Evolutionary conservation across 2,113 vertebrate genomes (phyloP), one percentile per base, ranked within the genome.

Genomic region (Seriola quinqueradiata): DNA sequence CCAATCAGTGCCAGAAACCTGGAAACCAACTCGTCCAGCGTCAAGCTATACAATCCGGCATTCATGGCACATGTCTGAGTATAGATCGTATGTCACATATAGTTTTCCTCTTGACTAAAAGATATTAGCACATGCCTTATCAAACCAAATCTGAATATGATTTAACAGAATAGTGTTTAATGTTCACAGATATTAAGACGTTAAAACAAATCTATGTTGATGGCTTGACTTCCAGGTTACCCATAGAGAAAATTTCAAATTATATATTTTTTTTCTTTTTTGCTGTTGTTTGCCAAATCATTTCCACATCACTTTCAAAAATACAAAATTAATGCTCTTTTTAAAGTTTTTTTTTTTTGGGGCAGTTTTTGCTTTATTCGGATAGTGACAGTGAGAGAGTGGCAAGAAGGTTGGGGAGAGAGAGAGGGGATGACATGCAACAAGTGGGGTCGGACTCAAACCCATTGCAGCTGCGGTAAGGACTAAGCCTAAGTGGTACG

Each of bases 251-350:
- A 65, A 44, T 0, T 12, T 48, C 48, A 50, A 12, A 2, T 36
- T 36, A 36, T 36, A 6, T 36, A 36, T 4, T 36, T 0, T 1
- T 34, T 70, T 36, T 0, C 2, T 34, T 70, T 70, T 65, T 17
- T 69, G 21, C 40, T 67, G 17, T 23, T 9, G 4, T 64, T 57
- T 50, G 23, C 50, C 19, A 16, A 38, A 36, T 65, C 14, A 40
- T 60, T 73, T 65, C 48, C 48, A 68, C 67, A 57, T 68, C 17
- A 36, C 55, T 34, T 46, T 42, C 5, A 67, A 32, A 32, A 42
- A 8, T 2, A 63, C 7, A 57, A 66, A 63, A 46, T 13, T 1
- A 3, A 21, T 4, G 9, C 25, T 10, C 0, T 52, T 42, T 50
- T 58, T n/a, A 28, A 28, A 2, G 25, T 28, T 28, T 28, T 28